A percentile compares a stretch with the other conserved stretches of the same genome.
These are phyloP conservation scores for Epinephelus coioides DNA, from an alignment of 2,797 vertebrate species.

Conservation along the genomic window DNA sequence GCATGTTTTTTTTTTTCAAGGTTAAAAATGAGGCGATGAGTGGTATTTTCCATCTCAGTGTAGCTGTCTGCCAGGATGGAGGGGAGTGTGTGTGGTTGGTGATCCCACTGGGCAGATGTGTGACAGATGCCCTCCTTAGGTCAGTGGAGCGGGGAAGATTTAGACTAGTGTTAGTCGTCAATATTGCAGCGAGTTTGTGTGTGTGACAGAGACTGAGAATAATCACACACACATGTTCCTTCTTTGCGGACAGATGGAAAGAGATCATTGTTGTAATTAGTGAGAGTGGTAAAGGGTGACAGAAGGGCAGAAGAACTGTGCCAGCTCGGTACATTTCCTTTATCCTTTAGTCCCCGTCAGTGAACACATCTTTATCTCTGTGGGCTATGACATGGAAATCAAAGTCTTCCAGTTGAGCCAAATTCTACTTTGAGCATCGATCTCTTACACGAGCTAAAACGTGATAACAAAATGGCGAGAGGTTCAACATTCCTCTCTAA, in stretches of 20 bases:
- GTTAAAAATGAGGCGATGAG: slow-evolving; percentile 11
- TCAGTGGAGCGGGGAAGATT: slow-evolving; percentile 62
- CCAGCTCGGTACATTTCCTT: slow-evolving; percentile 27
- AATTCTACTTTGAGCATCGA: slow-evolving; percentile 11
- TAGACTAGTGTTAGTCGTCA: slow-evolving; percentile 46
- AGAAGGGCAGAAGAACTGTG: slow-evolving; percentile 49
- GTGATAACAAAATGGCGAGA: slow-evolving; percentile 63
- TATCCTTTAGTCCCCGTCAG: not conserved
- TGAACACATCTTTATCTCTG: slow-evolving; percentile 8
- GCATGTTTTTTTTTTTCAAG: not conserved
- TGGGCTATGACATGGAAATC: slow-evolving; percentile 17
- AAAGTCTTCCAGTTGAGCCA: slow-evolving; percentile 11
- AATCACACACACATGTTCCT: slow-evolving; percentile 46
- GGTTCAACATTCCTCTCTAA: slow-evolving; percentile 69
- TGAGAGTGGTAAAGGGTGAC: slow-evolving; percentile 46
- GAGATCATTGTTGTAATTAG: slow-evolving; percentile 66
- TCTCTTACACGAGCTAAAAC: slow-evolving; percentile 28
- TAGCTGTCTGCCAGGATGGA: slow-evolving; percentile 13
- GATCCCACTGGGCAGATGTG: slow-evolving; percentile 65
- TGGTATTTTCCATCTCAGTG: slow-evolving; percentile 39
- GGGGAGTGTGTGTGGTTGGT: slow-evolving; percentile 23
- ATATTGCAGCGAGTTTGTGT: slow-evolving; percentile 40
- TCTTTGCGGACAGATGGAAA: slow-evolving; percentile 61
- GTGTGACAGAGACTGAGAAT: slow-evolving; percentile 33
- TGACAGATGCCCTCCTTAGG: slow-evolving; percentile 69